Evolutionary conservation across 2,888 invertebrate species (phyloP).

Genomic region (Bellardia pandia): DNA sequence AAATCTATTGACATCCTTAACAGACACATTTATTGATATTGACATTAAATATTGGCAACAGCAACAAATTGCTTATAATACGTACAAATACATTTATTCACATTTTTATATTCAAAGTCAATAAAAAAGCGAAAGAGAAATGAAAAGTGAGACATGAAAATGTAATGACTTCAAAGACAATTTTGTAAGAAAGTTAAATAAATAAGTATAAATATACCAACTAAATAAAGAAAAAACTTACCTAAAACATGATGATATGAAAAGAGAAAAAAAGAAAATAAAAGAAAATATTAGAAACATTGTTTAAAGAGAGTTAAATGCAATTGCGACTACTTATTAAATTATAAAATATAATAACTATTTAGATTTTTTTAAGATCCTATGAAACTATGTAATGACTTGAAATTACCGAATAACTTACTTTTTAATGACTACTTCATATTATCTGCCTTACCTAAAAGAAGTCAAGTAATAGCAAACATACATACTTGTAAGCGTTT

Average conservation of each 20-base stretch:
- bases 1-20: constrained; percentile 71
- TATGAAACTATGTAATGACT: too few relatives aligned
- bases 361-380: too few relatives aligned
- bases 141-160: constrained; percentile 23
- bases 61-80: constrained; percentile 45
- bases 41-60: constrained; percentile 70
- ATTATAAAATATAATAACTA: too few relatives aligned
- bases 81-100: constrained; percentile 46
- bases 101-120: constrained; percentile 70
- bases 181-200: neutral
- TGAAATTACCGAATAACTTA: too few relatives aligned
- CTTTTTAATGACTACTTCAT: too few relatives aligned
- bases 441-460: too few relatives aligned
- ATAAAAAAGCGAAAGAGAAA: constrained; percentile 39
- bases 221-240: too few relatives aligned
- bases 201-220: neutral
- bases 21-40: constrained; percentile 73
- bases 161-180: constrained; percentile 28
- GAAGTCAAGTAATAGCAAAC: too few relatives aligned
- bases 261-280: neutral
- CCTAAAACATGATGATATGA: neutral
- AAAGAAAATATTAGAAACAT: too few relatives aligned
- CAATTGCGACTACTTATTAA: too few relatives aligned
- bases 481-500: too few relatives aligned
- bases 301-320: too few relatives aligned